Conservation (phyloP, 2,888 invertebrate genomes). For the Acleris literana region DNA sequence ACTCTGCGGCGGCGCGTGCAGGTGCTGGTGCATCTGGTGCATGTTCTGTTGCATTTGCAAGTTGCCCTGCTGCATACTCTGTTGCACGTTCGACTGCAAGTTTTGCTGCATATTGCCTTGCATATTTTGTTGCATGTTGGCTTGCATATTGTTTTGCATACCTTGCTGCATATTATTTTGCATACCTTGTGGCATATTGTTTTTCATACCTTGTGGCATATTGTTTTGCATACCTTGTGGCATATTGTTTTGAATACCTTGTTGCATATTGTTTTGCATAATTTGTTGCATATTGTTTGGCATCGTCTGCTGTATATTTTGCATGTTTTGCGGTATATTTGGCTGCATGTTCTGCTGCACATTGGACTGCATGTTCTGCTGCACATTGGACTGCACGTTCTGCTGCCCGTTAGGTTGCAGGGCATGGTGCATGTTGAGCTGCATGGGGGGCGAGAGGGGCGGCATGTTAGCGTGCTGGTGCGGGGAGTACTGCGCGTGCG, state of each 20-base stretch:
- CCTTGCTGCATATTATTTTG: constrained; percentile 33
- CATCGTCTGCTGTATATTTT: constrained; percentile 16
- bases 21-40: constrained; percentile 3
- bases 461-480: constrained; percentile 47
- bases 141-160: constrained; percentile 4
- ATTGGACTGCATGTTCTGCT: background rate
- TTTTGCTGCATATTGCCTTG: constrained; percentile 18
- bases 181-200: constrained; percentile 11
- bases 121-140: background rate
- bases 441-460: constrained; percentile 18
- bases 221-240: background rate
- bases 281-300: constrained; percentile 8
- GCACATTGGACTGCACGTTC: constrained; percentile 1
- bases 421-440: background rate
- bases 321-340: constrained; percentile 9
- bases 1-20: constrained; percentile 37
- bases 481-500: constrained; percentile 67
- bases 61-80: constrained; percentile 36
- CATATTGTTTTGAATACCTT: background rate
- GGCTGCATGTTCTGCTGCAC: background rate
- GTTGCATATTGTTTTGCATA: background rate
- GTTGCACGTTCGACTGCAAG: constrained; percentile 30
- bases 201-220: background rate
- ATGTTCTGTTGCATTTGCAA: constrained; percentile 45
- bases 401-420: constrained; percentile 17